Base-by-base conservation (phyloP, 2,888 invertebrate genomes). In the Ectobius pallidus region DNA sequence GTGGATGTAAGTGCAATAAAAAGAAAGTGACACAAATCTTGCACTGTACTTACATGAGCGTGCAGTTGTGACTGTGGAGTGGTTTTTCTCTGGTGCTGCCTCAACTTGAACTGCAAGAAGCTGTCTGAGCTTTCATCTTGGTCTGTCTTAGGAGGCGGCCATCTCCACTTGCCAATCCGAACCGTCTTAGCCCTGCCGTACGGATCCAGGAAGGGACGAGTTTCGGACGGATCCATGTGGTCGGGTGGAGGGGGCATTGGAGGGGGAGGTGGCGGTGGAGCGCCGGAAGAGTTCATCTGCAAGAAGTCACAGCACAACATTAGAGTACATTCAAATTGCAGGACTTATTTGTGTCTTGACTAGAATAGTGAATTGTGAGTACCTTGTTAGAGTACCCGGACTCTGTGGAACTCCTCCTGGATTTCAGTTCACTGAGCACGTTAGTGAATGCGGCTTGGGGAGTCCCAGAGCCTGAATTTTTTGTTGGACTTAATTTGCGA, bases 161-260 rank as follows among this genome's bases (percentile, higher is more conserved):
- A 97, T 75, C 94, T 86, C 96, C 96, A 96, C 83, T 96, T 96
- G 1, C 96, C 97, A 70, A 98, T 97, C 34, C 97, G 86, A 0
- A 97, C 96, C 0, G 97, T 97, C 81, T 97, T 96, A 0, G 97
- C 97, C 30, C 97, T 85, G 0, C 96, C 96, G 79, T 96, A 96
- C 0, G 95, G 95, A 82, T 96, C 95, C 78, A 96, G 86, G 80
- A 95, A 95, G 0, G 93, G 94, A 9, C 94, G 85, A 0, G 90
- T 89, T 80, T 93, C 94, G 0, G 92, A 92, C 0, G 93, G 94
- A 80, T 94, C 95, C 71, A 90, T 89, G 63, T 89, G 88, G 78
- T 93, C 92, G 3, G 93, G 85, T 44, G 94, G 94, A 1, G 95
- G 95, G 0, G 95, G 95, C 91, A 95, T 92, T 1, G 95, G 95